Percentiles rank a stretch among this genome's conserved stretches.
Conservation (phyloP, 1,140 invertebrate species). For the Ceratitis capitata region DNA sequence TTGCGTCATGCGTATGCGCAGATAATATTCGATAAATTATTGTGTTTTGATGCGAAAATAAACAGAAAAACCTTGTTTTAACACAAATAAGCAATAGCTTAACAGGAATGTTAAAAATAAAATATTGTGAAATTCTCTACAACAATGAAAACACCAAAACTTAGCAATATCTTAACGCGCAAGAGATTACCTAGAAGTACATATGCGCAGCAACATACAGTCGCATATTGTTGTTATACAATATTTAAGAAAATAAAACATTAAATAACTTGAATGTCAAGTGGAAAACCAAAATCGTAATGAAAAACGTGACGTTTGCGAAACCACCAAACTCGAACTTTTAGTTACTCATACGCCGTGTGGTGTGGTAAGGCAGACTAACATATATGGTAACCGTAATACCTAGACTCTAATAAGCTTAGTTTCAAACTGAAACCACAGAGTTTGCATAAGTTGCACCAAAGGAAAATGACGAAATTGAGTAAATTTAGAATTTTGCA, state of each 20-base stretch:
- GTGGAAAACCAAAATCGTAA: neutral
- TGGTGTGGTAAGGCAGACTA: too few species aligned
- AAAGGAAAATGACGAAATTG: neutral
- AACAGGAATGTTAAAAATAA: too few species aligned
- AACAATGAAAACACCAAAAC: neutral
- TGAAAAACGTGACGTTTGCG: neutral
- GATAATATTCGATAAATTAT: too few species aligned
- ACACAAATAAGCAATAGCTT: too few species aligned
- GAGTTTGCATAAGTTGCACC: neutral
- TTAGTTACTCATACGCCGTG: constrained; percentile 5
- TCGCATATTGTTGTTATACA: too few species aligned
- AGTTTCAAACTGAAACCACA: neutral
- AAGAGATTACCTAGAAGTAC: neutral
- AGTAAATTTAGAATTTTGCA: too few species aligned
- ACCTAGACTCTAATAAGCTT: neutral
- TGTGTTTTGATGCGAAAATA: too few species aligned
- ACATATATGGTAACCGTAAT: too few species aligned
- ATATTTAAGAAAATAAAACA: neutral
- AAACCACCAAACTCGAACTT: neutral
- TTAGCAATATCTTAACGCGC: neutral
- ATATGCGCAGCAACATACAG: too few species aligned
- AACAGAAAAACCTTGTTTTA: too few species aligned
- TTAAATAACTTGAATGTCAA: neutral
- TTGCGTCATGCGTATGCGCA: too few species aligned
- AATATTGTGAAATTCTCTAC: neutral